phyloP scores from a whole-genome alignment of 2,888 invertebrate genomes.

The Lasioglossum malachurum region DNA sequence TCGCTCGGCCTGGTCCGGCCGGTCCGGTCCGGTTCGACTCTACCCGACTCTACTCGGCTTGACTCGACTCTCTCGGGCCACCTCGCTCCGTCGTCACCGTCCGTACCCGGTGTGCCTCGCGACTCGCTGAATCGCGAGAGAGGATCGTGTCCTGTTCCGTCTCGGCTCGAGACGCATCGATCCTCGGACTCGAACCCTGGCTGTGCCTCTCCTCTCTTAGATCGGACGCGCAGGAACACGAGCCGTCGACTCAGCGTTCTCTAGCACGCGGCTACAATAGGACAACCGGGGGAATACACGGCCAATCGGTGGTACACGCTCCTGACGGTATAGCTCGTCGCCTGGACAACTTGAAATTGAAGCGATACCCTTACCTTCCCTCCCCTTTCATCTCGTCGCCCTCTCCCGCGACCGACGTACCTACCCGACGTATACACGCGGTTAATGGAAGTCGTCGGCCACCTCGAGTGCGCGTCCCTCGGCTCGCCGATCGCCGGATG shows the following conservation, averaged over 20 bases:
- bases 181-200: conserved; percentile 18
- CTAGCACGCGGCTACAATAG: conserved; percentile 31
- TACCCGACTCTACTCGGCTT: not conserved
- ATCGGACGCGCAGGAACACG: conserved; percentile 39
- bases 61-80: not conserved
- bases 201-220: conserved; percentile 36
- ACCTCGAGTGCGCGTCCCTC: conserved; percentile 8
- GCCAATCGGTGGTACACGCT: conserved; percentile 37
- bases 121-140: conserved; percentile 5
- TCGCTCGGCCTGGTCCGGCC: not conserved
- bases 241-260: conserved; percentile 34
- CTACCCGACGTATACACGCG: not conserved
- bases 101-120: not conserved
- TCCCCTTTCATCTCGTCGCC: not conserved
- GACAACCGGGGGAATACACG: conserved; percentile 37
- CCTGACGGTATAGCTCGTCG: conserved; percentile 32
- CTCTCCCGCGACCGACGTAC: not conserved
- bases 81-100: not conserved
- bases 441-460: conserved; percentile 25
- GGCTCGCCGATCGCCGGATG: not conserved
- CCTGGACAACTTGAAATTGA: conserved; percentile 33
- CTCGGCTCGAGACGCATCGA: conserved; percentile 46
- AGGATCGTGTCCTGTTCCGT: conserved; percentile 13
- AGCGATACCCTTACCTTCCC: conserved; percentile 15
- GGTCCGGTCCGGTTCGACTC: not conserved